These are phyloP conservation scores for Pterostichus madidus DNA, from an alignment of 2,888 invertebrate genomes.

Conservation along the genomic window DNA sequence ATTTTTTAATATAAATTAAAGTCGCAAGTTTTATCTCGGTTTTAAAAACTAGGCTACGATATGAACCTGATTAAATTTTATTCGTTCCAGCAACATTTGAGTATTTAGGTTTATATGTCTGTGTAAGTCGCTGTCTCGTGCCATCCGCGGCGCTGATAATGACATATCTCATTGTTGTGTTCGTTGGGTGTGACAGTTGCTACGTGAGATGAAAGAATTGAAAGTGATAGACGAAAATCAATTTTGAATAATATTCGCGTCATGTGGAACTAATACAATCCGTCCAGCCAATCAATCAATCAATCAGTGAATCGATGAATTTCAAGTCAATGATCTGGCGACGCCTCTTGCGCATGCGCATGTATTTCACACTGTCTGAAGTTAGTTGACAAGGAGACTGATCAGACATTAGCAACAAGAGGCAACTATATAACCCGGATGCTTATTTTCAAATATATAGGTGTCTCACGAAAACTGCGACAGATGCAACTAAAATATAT, in stretches of 20 bases:
- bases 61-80: not conserved
- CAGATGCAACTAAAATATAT: no score
- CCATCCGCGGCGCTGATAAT: not conserved
- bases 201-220: constrained; percentile 25
- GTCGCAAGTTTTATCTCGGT: not conserved
- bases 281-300: constrained; percentile 28
- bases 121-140: not conserved
- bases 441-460: no score
- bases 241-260: constrained; percentile 39
- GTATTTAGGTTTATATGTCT: no score
- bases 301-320: constrained; percentile 31
- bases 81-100: no score
- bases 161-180: constrained; percentile 20
- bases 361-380: not conserved
- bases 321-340: constrained; percentile 43
- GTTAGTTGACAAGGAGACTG: not conserved
- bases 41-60: not conserved
- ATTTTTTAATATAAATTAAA: not conserved
- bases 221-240: constrained; percentile 45
- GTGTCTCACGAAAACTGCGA: not conserved
- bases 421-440: no score
- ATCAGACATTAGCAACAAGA: no score
- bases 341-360: not conserved
- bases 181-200: constrained; percentile 23
- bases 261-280: constrained; percentile 43